Percentiles rank a stretch among this genome's conserved stretches.
phyloP scores from a whole-genome alignment of 2,797 vertebrate species.

The Urocyon cinereoargenteus region DNA sequence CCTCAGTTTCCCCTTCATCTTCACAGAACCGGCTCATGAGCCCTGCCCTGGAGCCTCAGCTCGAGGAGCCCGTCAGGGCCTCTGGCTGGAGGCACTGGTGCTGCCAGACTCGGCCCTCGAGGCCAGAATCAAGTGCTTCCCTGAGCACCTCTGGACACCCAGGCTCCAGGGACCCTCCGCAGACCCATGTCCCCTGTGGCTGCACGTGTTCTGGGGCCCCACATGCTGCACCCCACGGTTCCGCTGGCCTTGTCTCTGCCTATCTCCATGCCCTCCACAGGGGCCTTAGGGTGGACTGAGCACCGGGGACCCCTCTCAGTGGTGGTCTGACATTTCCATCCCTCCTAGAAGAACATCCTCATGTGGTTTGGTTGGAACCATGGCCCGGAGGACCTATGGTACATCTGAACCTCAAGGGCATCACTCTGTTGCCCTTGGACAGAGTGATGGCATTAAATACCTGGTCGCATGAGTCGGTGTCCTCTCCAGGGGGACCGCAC shows the following conservation, averaged over 20 bases:
- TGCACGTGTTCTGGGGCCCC: not conserved
- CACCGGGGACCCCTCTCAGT: too few species aligned
- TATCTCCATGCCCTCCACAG: too few species aligned
- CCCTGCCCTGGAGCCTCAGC: not conserved
- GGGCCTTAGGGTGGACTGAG: not conserved
- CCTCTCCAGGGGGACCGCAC: not conserved
- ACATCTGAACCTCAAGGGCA: not conserved
- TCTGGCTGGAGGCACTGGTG: too few species aligned
- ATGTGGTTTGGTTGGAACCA: not conserved
- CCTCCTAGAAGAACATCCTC: not conserved
- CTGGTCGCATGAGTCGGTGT: not conserved
- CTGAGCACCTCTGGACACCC: not conserved
- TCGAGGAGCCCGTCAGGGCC: not conserved
- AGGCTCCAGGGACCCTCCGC: not conserved
- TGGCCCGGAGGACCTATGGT: not conserved
- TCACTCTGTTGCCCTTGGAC: not conserved
- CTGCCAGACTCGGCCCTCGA: not conserved
- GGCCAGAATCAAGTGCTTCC: not conserved
- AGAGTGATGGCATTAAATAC: not conserved
- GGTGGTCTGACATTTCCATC: fast-evolving
- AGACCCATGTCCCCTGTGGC: not conserved
- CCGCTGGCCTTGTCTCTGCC: fast-evolving
- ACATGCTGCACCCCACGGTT: fast-evolving
- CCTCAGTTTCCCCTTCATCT: not conserved
- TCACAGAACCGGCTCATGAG: not conserved